These are phyloP conservation scores for Papilio gigon DNA, from an alignment of 2,888 invertebrate species.

Conservation along the genomic window DNA sequence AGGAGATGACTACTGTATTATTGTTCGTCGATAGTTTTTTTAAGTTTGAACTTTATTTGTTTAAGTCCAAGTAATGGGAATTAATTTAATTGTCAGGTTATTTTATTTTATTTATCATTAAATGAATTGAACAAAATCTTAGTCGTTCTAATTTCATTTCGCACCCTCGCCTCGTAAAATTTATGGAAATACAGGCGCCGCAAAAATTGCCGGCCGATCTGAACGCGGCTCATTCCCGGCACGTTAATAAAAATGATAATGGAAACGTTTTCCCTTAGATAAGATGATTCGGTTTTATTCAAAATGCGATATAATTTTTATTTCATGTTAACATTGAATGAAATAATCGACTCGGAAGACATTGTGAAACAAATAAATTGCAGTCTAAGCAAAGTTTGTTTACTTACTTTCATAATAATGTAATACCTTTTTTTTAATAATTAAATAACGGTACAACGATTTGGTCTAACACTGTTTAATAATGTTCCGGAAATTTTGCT, in stretches of 20 bases:
- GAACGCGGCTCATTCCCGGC: constrained; percentile 34
- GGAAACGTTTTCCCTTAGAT: constrained; percentile 24
- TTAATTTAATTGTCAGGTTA: neutral
- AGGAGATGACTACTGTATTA: no score
- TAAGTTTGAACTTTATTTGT: no score
- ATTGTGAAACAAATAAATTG: neutral
- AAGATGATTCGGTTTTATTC: constrained; percentile 33
- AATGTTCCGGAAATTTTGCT: no score
- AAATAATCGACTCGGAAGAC: neutral
- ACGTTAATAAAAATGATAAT: constrained; percentile 39
- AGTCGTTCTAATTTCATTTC: constrained; percentile 41
- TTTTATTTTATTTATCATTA: constrained; percentile 5
- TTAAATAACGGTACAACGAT: no score
- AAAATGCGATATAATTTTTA: constrained; percentile 23
- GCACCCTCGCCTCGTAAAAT: constrained; percentile 42
- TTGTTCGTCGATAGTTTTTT: no score
- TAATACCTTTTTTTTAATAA: no score
- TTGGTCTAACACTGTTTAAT: no score
- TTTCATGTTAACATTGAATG: neutral
- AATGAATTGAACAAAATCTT: constrained; percentile 24
- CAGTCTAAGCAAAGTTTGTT: neutral
- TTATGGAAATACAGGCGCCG: constrained; percentile 38
- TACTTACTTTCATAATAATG: neutral
- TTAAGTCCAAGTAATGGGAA: no score
- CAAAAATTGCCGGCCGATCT: constrained; percentile 32